These are phyloP conservation scores for Champsocephalus gunnari DNA, from an alignment of 2,797 vertebrate species.

Conservation along the genomic window DNA sequence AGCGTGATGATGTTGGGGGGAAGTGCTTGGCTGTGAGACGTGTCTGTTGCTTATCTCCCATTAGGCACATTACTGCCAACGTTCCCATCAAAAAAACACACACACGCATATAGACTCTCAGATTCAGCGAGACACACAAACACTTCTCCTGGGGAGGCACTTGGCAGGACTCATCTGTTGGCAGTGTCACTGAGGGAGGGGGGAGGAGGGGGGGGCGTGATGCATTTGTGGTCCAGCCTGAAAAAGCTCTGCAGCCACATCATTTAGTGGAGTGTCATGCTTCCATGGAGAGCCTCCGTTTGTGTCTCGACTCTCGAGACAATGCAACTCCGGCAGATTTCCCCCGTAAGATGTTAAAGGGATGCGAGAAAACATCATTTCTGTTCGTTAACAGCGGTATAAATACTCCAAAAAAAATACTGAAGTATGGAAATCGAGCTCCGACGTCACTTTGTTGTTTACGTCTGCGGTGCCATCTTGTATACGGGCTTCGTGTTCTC, in stretches of 20 bases:
- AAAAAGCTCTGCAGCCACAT: constrained; percentile 51
- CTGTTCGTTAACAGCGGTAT: too few species aligned
- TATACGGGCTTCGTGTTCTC: too few species aligned
- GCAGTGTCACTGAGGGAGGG: constrained; percentile 71
- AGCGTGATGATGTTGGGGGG: constrained; percentile 71
- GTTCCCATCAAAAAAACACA: constrained; percentile 71
- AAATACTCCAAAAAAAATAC: too few species aligned
- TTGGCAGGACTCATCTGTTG: constrained; percentile 81
- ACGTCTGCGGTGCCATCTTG: too few species aligned
- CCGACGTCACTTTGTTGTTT: too few species aligned
- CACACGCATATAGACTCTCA: constrained; percentile 14
- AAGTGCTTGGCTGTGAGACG: constrained; percentile 67
- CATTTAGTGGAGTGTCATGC: constrained; percentile 55
- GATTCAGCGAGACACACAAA: constrained; percentile 39
- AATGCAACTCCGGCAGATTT: constrained; percentile 2
- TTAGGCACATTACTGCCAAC: constrained; percentile 84
- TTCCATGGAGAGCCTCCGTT: constrained; percentile 48
- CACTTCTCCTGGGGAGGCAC: constrained; percentile 76
- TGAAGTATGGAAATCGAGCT: too few species aligned
- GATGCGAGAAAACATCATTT: too few species aligned
- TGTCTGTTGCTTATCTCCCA: constrained; percentile 80
- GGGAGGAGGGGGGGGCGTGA: constrained; percentile 49
- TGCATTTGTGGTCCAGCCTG: constrained; percentile 62
- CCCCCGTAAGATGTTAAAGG: too few species aligned
- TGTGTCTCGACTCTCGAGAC: neutral